Conservation (phyloP, 2,888 invertebrate genomes). For the Epistrophe grossulariae region DNA sequence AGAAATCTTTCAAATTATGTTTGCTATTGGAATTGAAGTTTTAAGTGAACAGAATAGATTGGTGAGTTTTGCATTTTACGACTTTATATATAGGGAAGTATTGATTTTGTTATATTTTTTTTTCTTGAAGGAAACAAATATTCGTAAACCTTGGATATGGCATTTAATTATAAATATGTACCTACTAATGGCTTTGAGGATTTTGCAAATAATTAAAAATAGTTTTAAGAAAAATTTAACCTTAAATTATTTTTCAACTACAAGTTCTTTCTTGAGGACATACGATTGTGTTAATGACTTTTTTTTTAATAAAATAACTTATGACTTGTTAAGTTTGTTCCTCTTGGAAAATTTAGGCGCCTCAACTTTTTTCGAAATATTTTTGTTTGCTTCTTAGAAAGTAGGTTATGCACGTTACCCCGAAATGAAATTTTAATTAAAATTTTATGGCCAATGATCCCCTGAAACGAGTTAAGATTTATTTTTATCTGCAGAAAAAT, state of each 20-base stretch:
- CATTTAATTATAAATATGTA: background rate
- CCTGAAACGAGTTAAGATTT: too few species aligned
- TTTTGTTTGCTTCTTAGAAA: too few species aligned
- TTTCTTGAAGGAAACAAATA: background rate
- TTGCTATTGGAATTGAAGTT: conserved; percentile 30
- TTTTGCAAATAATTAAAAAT: background rate
- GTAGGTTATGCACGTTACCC: too few species aligned
- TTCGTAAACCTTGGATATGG: background rate
- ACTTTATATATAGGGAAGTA: conserved; percentile 6
- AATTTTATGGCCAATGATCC: too few species aligned
- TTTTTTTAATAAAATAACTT: too few species aligned
- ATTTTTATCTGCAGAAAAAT: too few species aligned
- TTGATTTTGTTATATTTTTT: conserved; percentile 2
- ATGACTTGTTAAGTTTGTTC: too few species aligned
- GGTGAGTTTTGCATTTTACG: conserved; percentile 4
- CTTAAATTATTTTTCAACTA: background rate
- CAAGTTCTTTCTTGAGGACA: background rate
- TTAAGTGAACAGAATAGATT: conserved; percentile 5
- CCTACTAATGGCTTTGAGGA: background rate
- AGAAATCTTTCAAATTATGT: conserved; percentile 43
- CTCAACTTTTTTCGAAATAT: too few species aligned
- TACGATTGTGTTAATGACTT: background rate
- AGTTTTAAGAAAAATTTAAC: background rate
- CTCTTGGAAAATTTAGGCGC: too few species aligned
- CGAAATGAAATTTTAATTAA: too few species aligned